Conservation (phyloP, 2,888 invertebrate genomes). For the Timema podura region DNA sequence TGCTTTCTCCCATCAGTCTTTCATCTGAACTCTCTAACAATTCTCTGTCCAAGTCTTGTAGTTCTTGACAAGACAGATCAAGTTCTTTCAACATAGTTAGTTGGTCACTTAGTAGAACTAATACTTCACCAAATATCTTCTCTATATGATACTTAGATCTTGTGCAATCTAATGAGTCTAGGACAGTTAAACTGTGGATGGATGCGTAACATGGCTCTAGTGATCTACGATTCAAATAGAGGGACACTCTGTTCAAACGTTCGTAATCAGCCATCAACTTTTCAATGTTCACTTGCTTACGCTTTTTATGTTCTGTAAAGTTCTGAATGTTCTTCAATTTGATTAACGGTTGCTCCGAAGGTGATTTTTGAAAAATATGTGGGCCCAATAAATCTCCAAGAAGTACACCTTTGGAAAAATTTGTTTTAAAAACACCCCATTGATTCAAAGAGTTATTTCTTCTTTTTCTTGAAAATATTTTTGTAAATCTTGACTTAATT, state of each 20-base stretch:
- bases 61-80: not conserved
- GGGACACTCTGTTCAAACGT: slow-evolving; percentile 5
- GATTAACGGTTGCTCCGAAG: not conserved
- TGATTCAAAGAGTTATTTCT: too few species aligned
- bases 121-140: slow-evolving; percentile 2
- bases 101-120: not conserved
- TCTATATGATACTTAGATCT: not conserved
- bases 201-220: slow-evolving; percentile 5
- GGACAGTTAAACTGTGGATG: not conserved
- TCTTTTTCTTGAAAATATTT: too few species aligned
- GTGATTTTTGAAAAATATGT: not conserved
- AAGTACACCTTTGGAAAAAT: not conserved
- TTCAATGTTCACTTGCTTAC: slow-evolving; percentile 2
- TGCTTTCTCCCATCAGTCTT: not conserved
- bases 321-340: slow-evolving; percentile 2
- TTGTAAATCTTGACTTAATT: too few species aligned
- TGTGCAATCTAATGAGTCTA: not conserved
- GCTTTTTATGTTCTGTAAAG: slow-evolving; percentile 11
- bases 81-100: slow-evolving; percentile 5
- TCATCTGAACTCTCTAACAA: not conserved
- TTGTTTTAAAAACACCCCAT: not conserved
- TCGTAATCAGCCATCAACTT: slow-evolving; percentile 9
- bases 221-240: slow-evolving; percentile 3
- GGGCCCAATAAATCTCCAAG: slow-evolving; percentile 12
- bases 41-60: slow-evolving; percentile 12